Evolutionary conservation across 2,113 vertebrate species (phyloP), one percentile per base, ranked within the genome.

Genomic region (Scatophagus argus): DNA sequence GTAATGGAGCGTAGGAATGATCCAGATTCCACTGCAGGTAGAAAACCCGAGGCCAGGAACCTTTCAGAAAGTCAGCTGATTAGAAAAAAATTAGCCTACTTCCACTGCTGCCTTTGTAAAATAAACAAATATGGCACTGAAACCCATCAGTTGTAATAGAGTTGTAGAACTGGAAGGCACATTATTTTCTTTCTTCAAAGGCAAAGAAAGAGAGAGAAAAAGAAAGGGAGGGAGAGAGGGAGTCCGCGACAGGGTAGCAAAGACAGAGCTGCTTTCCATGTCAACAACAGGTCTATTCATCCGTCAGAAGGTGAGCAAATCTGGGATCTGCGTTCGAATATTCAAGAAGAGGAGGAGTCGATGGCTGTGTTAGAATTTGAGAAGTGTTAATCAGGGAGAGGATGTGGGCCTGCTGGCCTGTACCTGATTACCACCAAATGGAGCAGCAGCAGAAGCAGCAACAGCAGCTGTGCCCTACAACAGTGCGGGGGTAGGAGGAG

Each of bases 351-450:
- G 94, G 91, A 95, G 94, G 94, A 95, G 95, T 94, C 87, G 92
- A 93, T 94, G 94, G 91, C 93, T 95, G 96, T 94, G 96, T 95
- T 96, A 94, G 93, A 96, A 96, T 95, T 87, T 96, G 94, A 96
- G 94, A 96, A 93, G 95, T 96, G 95, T 94, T 97, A 96, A 97
- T 97, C 96, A 97, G 95, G 95, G 94, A 95, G 95, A 97, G 97
- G 97, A 97, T 97, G 95, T 95, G 83, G 93, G 95, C 95, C 95
- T 97, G 96, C 96, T 96, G 96, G 93, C 92, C 95, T 95, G 89
- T 89, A 96, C 95, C 95, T 96, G 96, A 99, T 97, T 96, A 96
- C 96, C 97, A 96, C 95, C 96, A 97, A 97, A 97, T 94, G 94
- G 94, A 87, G 79, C 86, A 77, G 81, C 82, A 79, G 69, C 60